These are phyloP conservation scores for Sicus ferrugineus DNA, from an alignment of 2,888 invertebrate species.

Conservation along the genomic window DNA sequence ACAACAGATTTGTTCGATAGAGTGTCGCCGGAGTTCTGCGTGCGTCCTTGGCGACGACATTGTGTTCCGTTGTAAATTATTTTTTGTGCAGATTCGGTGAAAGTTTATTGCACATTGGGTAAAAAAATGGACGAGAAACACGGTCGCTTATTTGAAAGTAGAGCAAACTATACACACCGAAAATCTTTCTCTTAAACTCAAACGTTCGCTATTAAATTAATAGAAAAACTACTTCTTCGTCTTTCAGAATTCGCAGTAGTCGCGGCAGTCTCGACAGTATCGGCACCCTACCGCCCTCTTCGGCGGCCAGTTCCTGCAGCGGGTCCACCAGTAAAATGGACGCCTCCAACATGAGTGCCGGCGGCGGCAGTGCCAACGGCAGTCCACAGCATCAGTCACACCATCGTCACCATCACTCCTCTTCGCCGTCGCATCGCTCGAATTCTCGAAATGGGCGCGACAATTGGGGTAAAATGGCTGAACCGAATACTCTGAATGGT, in stretches of 20 bases:
- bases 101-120: no score
- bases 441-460: conserved; percentile 59
- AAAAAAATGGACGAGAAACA: no score
- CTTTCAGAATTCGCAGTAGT: conserved; percentile 62
- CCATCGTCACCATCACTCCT: conserved; percentile 34
- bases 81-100: no score
- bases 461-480: conserved; percentile 64
- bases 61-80: no score
- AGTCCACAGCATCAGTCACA: conserved; percentile 45
- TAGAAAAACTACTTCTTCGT: not conserved
- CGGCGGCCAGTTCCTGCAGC: conserved; percentile 58
- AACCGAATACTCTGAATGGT: conserved; percentile 52
- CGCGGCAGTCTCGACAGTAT: conserved; percentile 64
- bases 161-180: no score
- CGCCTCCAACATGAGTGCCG: conserved; percentile 37
- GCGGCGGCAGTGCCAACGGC: conserved; percentile 37
- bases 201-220: not conserved
- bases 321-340: conserved; percentile 54
- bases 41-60: no score
- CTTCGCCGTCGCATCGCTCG: conserved; percentile 45
- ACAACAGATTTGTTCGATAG: no score
- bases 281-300: conserved; percentile 60
- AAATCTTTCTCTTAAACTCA: no score
- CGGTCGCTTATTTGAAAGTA: no score
- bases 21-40: no score